Evolutionary conservation across 2,888 invertebrate genomes (phyloP), one percentile per base, ranked within the genome.

Genomic region (Lottia gigantea): DNA sequence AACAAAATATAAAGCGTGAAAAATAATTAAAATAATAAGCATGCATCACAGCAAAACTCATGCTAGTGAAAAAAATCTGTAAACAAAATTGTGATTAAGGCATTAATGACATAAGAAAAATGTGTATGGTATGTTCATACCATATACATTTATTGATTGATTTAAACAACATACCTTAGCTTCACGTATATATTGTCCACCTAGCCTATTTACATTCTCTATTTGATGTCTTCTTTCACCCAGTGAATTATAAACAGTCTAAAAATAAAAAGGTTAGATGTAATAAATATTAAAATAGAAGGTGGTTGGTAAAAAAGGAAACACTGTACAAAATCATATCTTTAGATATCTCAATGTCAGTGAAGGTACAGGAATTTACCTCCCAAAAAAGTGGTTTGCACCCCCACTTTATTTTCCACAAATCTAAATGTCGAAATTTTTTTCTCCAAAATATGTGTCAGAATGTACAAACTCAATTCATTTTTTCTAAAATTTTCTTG

Each of bases 181-280:
- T 91, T 98, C 98, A 79, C 97, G 93, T 87, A 98, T 96, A 90
- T 94, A 95, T 89, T 95, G 93, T 83, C 97, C 97, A 86, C 98
- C 98, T 85, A 95, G 95, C 83, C 94, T 92, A 91, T 98, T 98
- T 88, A 97, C 95, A 88, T 95, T 94, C 90, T 98, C 98, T 87
- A 99, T 95, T 89, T 94, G 94, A 85, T 95, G 95, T 82, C 95
- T 95, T 88, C 95, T 93, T 90, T 98, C 97, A 87, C 95, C 94
- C 80, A 96, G 94, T 88, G 93, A 94, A 87, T 95, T 95, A 90
- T 98, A 94, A 89, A 97, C 92, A 88, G 93, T 94, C 97, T 97
- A 91, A 78, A 91, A 78, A 71, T 70, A 16, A 46, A 61, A 46
- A 25, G 1, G 12, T n/a, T 26, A 1, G 8, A 40, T 40, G 40